Evolutionary conservation across 2,888 invertebrate species (phyloP).

Genomic region (Galeopsomyia nigrocyanea): DNA sequence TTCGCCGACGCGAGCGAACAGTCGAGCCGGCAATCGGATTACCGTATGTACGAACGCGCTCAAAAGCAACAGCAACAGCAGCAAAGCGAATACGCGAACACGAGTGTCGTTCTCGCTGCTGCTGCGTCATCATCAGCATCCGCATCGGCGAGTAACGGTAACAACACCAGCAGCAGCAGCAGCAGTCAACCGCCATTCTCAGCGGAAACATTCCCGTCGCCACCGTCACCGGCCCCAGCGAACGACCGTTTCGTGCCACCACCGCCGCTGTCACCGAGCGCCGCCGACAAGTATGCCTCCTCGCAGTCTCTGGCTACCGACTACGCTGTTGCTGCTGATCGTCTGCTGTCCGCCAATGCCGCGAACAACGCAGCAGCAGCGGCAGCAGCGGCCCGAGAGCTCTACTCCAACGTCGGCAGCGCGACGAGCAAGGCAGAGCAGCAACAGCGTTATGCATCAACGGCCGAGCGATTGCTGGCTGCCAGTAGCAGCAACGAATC

Average conservation of each 20-base stretch:
- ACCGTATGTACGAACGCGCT: constrained; percentile 28
- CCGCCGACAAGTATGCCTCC: constrained; percentile 68
- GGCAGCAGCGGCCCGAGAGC: constrained; percentile 53
- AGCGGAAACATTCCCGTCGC: constrained; percentile 72
- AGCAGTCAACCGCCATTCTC: constrained; percentile 62
- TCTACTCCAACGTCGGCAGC: constrained; percentile 24
- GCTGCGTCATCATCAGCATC: constrained; percentile 4
- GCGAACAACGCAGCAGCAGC: constrained; percentile 53
- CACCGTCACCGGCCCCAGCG: constrained; percentile 73
- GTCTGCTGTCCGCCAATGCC: constrained; percentile 60
- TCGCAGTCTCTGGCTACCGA: constrained; percentile 68
- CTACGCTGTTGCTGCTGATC: constrained; percentile 57
- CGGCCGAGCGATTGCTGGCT: background rate
- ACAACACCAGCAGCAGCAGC: background rate
- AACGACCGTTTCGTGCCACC: constrained; percentile 74
- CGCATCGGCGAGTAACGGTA: background rate
- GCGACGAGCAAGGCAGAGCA: constrained; percentile 55
- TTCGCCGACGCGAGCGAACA: constrained; percentile 7
- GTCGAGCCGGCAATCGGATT: constrained; percentile 6
- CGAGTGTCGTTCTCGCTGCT: constrained; percentile 52
- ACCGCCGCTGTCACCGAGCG: constrained; percentile 76
- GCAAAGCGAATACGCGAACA: constrained; percentile 56
- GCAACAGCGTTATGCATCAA: constrained; percentile 53
- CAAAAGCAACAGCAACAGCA: constrained; percentile 43
- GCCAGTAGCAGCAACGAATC: constrained; percentile 50